Conservation (phyloP, 1,140 invertebrate genomes). For the Drosophila setifemur region DNA sequence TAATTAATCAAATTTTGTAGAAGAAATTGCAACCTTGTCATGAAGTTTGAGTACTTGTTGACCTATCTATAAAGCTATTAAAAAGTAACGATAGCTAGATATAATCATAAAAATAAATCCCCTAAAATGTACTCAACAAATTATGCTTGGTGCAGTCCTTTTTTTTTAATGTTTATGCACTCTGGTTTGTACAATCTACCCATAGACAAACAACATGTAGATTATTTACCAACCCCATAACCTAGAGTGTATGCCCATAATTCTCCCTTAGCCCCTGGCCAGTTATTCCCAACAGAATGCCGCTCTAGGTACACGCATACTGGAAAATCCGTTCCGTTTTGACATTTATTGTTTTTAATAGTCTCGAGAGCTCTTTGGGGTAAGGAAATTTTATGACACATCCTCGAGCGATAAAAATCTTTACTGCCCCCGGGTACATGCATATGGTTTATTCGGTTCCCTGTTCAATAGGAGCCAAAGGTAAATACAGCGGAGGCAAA, state of each 20-base stretch:
- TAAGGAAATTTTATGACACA: slow-evolving; percentile 60
- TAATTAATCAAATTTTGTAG: no score
- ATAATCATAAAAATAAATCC: slow-evolving; percentile 8
- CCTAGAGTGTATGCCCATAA: slow-evolving; percentile 14
- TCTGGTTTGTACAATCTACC: not conserved
- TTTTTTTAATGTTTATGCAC: slow-evolving; percentile 20
- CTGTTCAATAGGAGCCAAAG: slow-evolving; percentile 41
- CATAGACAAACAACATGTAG: slow-evolving; percentile 4
- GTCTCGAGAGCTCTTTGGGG: slow-evolving; percentile 36
- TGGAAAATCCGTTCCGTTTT: slow-evolving; percentile 50
- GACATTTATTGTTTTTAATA: slow-evolving; percentile 81
- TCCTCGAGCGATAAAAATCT: slow-evolving; percentile 65
- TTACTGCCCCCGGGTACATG: slow-evolving; percentile 44
- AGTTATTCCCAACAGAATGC: slow-evolving; percentile 33
- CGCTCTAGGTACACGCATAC: slow-evolving; percentile 30
- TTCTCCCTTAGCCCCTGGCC: slow-evolving; percentile 24
- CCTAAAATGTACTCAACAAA: not conserved
- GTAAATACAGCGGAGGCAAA: slow-evolving; percentile 26
- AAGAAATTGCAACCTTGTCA: no score
- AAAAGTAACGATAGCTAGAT: not conserved
- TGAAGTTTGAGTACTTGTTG: no score
- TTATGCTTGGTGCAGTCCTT: not conserved
- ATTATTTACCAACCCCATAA: slow-evolving; percentile 24
- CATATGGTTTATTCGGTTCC: slow-evolving; percentile 25
- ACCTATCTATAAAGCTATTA: no score